A percentile compares a stretch with the other conserved stretches of the same genome.
Conservation (phyloP, 35 echinoderm and acorn worm genomes). For the Heliocidaris erythrogramma region DNA sequence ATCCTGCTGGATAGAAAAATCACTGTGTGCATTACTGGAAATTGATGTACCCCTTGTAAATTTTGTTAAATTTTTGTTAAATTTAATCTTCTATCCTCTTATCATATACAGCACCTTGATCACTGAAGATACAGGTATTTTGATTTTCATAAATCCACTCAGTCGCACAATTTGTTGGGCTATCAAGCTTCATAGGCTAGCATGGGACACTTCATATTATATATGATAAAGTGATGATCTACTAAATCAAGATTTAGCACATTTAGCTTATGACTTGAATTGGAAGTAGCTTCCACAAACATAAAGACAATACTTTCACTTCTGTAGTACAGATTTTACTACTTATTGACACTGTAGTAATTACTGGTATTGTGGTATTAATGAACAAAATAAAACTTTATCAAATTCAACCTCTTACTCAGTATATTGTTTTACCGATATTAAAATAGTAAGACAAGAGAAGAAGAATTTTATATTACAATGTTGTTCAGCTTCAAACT, state of each 20-base stretch:
- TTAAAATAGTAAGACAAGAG: background rate
- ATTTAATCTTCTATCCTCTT: no score
- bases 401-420: background rate
- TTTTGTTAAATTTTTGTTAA: background rate
- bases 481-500: background rate
- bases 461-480: background rate
- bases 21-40: no score
- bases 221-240: background rate
- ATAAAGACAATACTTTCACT: no score
- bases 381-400: background rate
- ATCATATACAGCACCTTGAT: background rate
- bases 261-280: background rate
- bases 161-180: background rate
- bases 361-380: no score
- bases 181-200: background rate
- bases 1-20: no score
- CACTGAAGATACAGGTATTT: background rate
- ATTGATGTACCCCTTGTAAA: no score
- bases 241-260: no score
- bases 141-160: background rate
- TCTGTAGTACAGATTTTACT: no score
- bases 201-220: background rate
- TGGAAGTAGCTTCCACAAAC: background rate
- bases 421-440: background rate
- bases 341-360: no score